A percentile compares a stretch with the other conserved stretches of the same genome.
Conservation (phyloP, 1,140 invertebrate genomes). For the Scylla paramamosain region DNA sequence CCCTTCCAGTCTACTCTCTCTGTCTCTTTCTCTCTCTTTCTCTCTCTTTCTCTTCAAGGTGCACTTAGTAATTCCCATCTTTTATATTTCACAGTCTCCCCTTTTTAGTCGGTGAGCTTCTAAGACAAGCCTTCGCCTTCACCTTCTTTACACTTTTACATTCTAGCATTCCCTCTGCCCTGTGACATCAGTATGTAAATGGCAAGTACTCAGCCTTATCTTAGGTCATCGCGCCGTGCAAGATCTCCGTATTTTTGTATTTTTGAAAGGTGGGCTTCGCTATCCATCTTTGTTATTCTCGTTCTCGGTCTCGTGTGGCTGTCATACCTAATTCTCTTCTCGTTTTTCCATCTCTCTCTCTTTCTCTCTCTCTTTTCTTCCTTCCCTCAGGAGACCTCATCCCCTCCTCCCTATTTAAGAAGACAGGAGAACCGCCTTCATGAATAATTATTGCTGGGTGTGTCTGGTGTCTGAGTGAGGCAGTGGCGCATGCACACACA, state of each 20-base stretch:
- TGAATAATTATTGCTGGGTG: constrained; percentile 23
- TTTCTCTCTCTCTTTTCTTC: not conserved
- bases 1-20: not conserved
- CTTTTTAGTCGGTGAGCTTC: not conserved
- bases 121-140: not conserved
- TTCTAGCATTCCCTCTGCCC: not conserved
- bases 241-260: no score
- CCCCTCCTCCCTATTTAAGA: constrained; percentile 4
- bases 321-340: constrained; percentile 23
- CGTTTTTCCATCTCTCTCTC: not conserved
- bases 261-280: not conserved
- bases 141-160: not conserved
- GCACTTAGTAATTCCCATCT: not conserved
- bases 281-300: not conserved
- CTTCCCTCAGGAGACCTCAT: constrained; percentile 3
- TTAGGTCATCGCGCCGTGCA: no score
- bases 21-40: not conserved
- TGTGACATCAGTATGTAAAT: not conserved
- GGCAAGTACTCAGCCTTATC: not conserved
- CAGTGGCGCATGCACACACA: not conserved
- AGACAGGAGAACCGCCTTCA: constrained; percentile 18
- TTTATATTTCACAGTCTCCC: not conserved
- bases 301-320: not conserved
- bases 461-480: not conserved
- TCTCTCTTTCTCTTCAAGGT: not conserved